Percentiles rank a stretch among this genome's conserved stretches.
phyloP scores from a whole-genome alignment of 2,797 vertebrate species.

The Neoniphon sammara region DNA sequence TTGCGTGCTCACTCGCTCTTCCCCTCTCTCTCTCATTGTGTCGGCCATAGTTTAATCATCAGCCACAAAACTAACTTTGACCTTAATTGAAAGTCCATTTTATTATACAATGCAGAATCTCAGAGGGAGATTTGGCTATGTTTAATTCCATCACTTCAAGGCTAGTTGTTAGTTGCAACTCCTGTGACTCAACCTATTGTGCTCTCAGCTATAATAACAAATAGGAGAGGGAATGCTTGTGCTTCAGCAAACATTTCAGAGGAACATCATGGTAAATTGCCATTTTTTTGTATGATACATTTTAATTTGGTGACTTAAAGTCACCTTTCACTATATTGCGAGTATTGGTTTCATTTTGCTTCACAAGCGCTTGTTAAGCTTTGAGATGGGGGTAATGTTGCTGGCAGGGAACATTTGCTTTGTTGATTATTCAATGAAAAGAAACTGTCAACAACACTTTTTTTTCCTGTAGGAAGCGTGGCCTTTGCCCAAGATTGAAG shows the following conservation, averaged over 20 bases:
- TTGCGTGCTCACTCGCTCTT: too few relatives aligned
- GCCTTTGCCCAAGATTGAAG: too few relatives aligned
- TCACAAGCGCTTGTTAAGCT: slow-evolving; percentile 7
- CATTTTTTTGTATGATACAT: slow-evolving; percentile 45
- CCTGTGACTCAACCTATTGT: slow-evolving; percentile 48
- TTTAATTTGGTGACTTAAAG: slow-evolving; percentile 51
- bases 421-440: slow-evolving; percentile 16
- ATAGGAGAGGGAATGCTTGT: slow-evolving; percentile 36
- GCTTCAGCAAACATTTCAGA: slow-evolving; percentile 57
- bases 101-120: slow-evolving; percentile 18
- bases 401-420: not conserved
- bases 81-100: slow-evolving; percentile 23
- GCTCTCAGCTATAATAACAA: slow-evolving; percentile 64
- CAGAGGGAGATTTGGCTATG: slow-evolving; percentile 33
- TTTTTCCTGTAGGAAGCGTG: too few relatives aligned
- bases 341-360: slow-evolving; percentile 28
- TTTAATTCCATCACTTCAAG: slow-evolving; percentile 57
- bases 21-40: not conserved
- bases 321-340: slow-evolving; percentile 36
- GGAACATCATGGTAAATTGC: slow-evolving; percentile 58
- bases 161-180: slow-evolving; percentile 50
- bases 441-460: too few relatives aligned
- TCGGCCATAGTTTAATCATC: slow-evolving; percentile 4
- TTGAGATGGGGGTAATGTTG: not conserved
- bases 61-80: slow-evolving; percentile 37